These are phyloP conservation scores for Hyposmocoma kahamanoa DNA, from an alignment of 1,140 invertebrate species.

Conservation along the genomic window DNA sequence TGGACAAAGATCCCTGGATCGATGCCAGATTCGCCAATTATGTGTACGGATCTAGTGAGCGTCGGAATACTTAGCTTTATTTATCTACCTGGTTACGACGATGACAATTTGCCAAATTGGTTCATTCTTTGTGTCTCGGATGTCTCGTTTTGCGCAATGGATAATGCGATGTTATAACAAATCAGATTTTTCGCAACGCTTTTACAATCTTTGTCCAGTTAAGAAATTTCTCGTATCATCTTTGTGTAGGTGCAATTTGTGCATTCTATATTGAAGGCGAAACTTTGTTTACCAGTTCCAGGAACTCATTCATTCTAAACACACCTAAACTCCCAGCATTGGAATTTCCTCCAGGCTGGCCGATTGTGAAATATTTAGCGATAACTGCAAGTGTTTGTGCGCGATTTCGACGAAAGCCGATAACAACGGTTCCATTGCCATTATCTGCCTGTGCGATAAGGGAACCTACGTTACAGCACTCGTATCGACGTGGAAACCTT, in stretches of 20 bases:
- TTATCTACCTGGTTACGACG: background rate
- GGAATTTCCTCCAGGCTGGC: conserved; percentile 14
- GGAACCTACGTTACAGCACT: too few species aligned
- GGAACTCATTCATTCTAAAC: background rate
- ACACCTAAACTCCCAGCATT: background rate
- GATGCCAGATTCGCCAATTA: conserved; percentile 29
- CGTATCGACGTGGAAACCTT: too few species aligned
- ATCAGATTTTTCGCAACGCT: too few species aligned
- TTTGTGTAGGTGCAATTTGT: too few species aligned
- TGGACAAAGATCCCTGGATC: conserved; percentile 29
- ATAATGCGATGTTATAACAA: too few species aligned
- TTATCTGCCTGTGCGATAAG: conserved; percentile 46
- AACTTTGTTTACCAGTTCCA: too few species aligned
- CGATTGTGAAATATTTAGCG: conserved; percentile 52
- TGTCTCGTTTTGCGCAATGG: too few species aligned
- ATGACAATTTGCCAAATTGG: background rate
- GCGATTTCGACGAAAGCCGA: conserved; percentile 57
- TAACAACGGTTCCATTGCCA: conserved; percentile 55
- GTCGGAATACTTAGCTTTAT: conserved; percentile 1
- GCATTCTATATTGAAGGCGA: too few species aligned
- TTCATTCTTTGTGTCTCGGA: too few species aligned
- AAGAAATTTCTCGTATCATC: too few species aligned
- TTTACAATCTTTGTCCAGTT: too few species aligned
- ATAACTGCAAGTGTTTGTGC: conserved; percentile 53
- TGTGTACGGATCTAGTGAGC: background rate